Evolutionary conservation across 1,140 invertebrate genomes (phyloP), one percentile per base, ranked within the genome.

Genomic region (Chlorops oryzae): DNA sequence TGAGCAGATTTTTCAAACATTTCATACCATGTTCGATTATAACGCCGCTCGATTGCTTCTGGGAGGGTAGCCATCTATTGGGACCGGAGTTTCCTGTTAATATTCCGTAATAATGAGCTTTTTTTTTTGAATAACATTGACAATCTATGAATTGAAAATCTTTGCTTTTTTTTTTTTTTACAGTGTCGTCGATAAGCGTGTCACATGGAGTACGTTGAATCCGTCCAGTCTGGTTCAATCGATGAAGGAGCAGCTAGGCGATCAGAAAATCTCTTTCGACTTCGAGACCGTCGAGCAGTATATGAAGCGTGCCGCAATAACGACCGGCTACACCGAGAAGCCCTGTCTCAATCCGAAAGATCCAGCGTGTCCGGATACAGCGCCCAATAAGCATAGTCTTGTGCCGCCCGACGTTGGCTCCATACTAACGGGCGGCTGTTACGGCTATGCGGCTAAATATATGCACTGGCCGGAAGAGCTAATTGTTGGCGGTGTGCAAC

Each of bases 391-490:
- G 71, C 81, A 85, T 63, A 83, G 84, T 13, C 76, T 78, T 62
- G 72, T 92, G 83, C 74, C 82, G 48, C 86, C 91, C 46, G 92
- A 98, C 75, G 83, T 98, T 64, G 93, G 90, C 32, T 85, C 84
- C 3, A 88, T 91, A 65, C 74, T 99, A 47, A 92, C 92, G 1
- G 90, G 90, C 56, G 96, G 96, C 7, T 99, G 96, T 72, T 90
- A 90, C 72, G 96, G 96, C 50, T 97, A 98, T 77, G 94, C 94
- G 2, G 86, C 90, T 18, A 94, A 95, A 62, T 96, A 92, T 73
- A 98, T 98, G 94, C 92, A 96, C 71, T 98, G 95, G 96, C 90
- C 91, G 5, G 93, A 98, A 74, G 91, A 97, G 72, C 75, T 99
- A 39, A 87, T 99, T 40, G 87, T 98, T 50, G 96, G 96, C 22